A percentile compares a stretch with the other conserved stretches of the same genome.
phyloP scores from a whole-genome alignment of 2,888 invertebrate species.

The Cantharis rustica region DNA sequence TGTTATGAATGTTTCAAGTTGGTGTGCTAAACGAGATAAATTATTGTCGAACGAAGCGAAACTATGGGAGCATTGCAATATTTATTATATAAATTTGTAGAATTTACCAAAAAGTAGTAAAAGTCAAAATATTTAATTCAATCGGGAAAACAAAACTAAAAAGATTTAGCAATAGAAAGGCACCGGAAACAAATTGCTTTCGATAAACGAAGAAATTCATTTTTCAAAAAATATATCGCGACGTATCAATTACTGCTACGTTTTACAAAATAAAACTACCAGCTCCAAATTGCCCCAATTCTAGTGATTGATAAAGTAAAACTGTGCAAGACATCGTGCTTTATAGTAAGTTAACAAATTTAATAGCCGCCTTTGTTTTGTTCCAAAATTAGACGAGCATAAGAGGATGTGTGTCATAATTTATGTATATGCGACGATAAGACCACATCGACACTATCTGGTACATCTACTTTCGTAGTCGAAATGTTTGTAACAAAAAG shows the following conservation, averaged over 20 bases:
- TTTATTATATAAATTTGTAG: neutral
- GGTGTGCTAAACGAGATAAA: neutral
- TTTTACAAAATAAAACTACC: constrained; percentile 18
- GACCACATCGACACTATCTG: neutral
- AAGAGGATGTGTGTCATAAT: neutral
- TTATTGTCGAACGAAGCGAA: neutral
- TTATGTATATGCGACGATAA: neutral
- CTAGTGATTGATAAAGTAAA: constrained; percentile 16
- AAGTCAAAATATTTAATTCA: neutral
- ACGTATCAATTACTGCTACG: constrained; percentile 18
- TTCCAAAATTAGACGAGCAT: neutral
- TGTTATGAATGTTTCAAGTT: neutral
- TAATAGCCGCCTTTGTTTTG: neutral
- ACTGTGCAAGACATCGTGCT: neutral
- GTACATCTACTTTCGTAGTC: neutral
- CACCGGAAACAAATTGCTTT: constrained; percentile 8
- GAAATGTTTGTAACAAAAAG: constrained; percentile 32
- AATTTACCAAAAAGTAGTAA: neutral
- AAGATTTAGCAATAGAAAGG: neutral
- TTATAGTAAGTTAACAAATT: constrained; percentile 11
- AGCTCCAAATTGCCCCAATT: constrained; percentile 13
- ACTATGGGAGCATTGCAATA: neutral
- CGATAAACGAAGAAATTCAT: constrained; percentile 15
- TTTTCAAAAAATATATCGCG: constrained; percentile 19
- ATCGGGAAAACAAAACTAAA: constrained; percentile 9